Conservation (phyloP, 2,888 invertebrate genomes). For the Gerris lacustris region DNA sequence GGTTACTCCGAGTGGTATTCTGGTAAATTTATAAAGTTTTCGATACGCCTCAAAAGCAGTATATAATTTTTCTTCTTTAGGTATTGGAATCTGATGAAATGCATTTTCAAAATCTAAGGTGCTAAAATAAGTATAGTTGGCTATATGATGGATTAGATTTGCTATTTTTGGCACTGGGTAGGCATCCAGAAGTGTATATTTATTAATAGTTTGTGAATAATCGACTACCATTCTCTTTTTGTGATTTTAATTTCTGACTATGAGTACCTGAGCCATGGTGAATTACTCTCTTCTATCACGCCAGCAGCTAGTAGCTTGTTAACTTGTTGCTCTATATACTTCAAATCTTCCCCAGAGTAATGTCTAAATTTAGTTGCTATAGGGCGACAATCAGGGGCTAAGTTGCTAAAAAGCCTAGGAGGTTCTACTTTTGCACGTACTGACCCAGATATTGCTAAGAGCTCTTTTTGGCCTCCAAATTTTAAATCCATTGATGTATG, state of each 20-base stretch:
- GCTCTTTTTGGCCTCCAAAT: no score
- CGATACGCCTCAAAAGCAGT: slow-evolving; percentile 25
- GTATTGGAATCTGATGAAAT: not conserved
- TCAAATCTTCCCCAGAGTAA: slow-evolving; percentile 1
- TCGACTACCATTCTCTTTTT: slow-evolving; percentile 9
- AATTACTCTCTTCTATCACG: slow-evolving; percentile 11
- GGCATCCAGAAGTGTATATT: slow-evolving; percentile 18
- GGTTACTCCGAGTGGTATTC: slow-evolving; percentile 26
- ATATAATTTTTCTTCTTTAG: not conserved
- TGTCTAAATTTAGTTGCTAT: slow-evolving; percentile 9
- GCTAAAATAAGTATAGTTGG: slow-evolving; percentile 9
- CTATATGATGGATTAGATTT: slow-evolving; percentile 15
- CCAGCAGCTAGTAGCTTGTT: slow-evolving; percentile 8
- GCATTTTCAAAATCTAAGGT: slow-evolving; percentile 7
- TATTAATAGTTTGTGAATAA: slow-evolving; percentile 9
- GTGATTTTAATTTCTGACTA: not conserved
- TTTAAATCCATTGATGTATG: no score
- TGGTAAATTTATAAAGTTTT: slow-evolving; percentile 23
- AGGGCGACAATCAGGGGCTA: slow-evolving; percentile 7
- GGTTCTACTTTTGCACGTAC: slow-evolving; percentile 11
- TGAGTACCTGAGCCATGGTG: slow-evolving; percentile 15
- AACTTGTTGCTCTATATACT: slow-evolving; percentile 6
- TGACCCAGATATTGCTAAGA: no score
- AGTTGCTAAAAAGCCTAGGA: not conserved
- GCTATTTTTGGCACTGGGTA: slow-evolving; percentile 24